Base-by-base conservation (phyloP, 2,888 invertebrate genomes). In the Drosophila kambysellisi region DNA sequence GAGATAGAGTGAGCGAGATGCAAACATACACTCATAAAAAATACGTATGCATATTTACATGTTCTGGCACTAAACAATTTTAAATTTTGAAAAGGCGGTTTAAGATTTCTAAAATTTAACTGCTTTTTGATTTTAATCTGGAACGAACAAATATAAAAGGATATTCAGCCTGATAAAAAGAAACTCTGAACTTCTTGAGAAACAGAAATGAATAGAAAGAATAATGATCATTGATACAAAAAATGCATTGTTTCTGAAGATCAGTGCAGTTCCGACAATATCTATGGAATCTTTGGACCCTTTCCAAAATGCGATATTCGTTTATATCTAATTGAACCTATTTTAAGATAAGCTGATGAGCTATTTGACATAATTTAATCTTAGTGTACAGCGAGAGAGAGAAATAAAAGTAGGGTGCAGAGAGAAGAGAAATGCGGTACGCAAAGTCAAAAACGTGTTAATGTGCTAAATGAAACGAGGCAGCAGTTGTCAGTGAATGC, bases 401-500 rank as follows among this genome's bases (percentile, higher is more conserved):
- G 12, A 25, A 30, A 56, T n/a, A 51, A 17, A 30, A 56, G 54
- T 15, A 25, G 15, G 2, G 20, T 8, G 20, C 20, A 46, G 46
- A 46, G 46, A 46, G 46, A 46, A 15, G 46, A 46, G 15, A 46
- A 46, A 46, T 46, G 58, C 72, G 62, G 50, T 68, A 68, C 71
- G 61, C 70, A 78, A 73, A 68, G 70, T 73, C 64, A 67, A 67
- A 57, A 82, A 89, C 83, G 87, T 87, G 89, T 89, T 89, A 88
- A 87, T 88, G 89, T 80, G 87, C 83, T 83, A 87, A 88, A 85
- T 85, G 81, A 78, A 77, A 76, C 39, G 72, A 63, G 76, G 76
- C 82, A 77, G 56, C 73, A 66, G 74, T 69, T 76, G 85, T 70
- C 79, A 81, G 79, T 52, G 54, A 39, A 62, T 57, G 71, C 66